A percentile compares a stretch with the other conserved stretches of the same genome.
These are phyloP conservation scores for Chrysocyon brachyurus DNA, from an alignment of 2,797 vertebrate species.

Conservation along the genomic window DNA sequence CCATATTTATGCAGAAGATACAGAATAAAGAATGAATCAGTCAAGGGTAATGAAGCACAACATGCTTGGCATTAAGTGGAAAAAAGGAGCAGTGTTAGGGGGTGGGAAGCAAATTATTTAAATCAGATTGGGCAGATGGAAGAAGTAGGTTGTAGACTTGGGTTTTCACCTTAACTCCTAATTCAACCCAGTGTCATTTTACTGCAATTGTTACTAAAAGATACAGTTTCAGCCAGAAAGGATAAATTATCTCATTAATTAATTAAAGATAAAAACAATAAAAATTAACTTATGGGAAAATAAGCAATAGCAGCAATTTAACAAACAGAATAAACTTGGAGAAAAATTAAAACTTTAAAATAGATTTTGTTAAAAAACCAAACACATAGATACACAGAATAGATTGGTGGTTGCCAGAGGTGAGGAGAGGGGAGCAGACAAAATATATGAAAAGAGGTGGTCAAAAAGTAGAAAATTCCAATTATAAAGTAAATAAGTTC, in stretches of 20 bases:
- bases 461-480: background rate
- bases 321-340: constrained; percentile 42
- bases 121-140: background rate
- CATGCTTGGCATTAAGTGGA: constrained; percentile 6
- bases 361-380: background rate
- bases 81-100: background rate
- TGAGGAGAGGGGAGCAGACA: no score
- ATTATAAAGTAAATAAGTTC: background rate
- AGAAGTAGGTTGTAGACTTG: background rate
- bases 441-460: background rate
- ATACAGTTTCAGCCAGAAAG: constrained; percentile 39
- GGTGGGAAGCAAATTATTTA: background rate
- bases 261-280: constrained; percentile 3
- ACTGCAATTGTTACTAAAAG: constrained; percentile 1
- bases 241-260: background rate
- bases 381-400: background rate
- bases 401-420: background rate
- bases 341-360: constrained; percentile 34
- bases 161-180: background rate
- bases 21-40: background rate
- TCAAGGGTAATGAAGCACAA: constrained; percentile 22
- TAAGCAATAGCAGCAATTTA: constrained; percentile 53
- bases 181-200: background rate
- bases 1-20: constrained; percentile 13
- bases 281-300: constrained; percentile 59